These are phyloP conservation scores for Cephus pygmeus DNA, from an alignment of 2,888 invertebrate genomes.

Conservation along the genomic window DNA sequence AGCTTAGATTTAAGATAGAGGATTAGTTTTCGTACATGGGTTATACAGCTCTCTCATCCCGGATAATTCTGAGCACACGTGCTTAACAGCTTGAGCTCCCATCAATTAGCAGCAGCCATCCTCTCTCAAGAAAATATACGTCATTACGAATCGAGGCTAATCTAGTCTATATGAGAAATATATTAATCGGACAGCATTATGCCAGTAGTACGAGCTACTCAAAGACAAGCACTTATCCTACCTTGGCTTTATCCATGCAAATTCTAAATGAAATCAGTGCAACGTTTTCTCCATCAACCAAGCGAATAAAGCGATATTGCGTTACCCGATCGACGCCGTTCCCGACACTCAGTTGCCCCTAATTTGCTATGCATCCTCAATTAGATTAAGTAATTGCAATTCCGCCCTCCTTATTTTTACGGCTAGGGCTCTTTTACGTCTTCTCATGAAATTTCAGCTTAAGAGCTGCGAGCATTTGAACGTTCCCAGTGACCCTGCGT, in stretches of 20 bases:
- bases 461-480: neutral
- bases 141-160: neutral
- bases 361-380: constrained; percentile 39
- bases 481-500: neutral
- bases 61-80: neutral
- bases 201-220: constrained; percentile 37
- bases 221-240: constrained; percentile 43
- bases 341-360: constrained; percentile 18
- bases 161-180: constrained; percentile 40
- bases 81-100: neutral
- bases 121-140: neutral
- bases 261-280: constrained; percentile 45
- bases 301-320: constrained; percentile 33
- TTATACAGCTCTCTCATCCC: neutral
- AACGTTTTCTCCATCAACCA: constrained; percentile 29
- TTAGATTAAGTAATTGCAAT: constrained; percentile 52
- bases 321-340: constrained; percentile 20
- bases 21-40: neutral
- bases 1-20: neutral
- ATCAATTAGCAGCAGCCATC: neutral
- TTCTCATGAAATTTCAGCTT: constrained; percentile 9
- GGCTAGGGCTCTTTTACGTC: constrained; percentile 32
- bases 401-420: constrained; percentile 23
- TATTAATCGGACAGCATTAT: constrained; percentile 47
- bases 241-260: constrained; percentile 46